A percentile compares a stretch with the other conserved stretches of the same genome.
Conservation (phyloP, 2,888 invertebrate species). For the Encarsia formosa region DNA sequence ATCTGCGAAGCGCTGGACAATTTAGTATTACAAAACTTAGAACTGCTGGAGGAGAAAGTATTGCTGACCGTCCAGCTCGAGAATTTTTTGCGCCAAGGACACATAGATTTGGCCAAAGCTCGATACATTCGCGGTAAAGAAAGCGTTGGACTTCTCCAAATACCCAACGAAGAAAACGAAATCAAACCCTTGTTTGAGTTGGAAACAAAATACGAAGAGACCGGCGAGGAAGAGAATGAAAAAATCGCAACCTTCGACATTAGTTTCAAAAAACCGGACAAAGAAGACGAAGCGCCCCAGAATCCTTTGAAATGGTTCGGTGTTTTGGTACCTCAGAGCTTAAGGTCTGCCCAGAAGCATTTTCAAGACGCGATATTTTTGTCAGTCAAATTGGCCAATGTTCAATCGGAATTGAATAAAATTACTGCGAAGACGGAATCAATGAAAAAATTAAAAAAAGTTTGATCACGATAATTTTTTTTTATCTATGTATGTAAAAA, state of each 20-base stretch:
- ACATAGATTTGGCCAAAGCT: slow-evolving; percentile 70
- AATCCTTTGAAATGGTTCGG: slow-evolving; percentile 87
- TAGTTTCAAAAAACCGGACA: slow-evolving; percentile 32
- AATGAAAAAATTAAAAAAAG: slow-evolving; percentile 8
- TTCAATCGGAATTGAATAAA: slow-evolving; percentile 60
- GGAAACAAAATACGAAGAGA: slow-evolving; percentile 36
- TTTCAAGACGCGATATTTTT: slow-evolving; percentile 69
- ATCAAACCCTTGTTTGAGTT: slow-evolving; percentile 44
- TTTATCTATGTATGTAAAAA: too few relatives aligned
- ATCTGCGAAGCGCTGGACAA: slow-evolving; percentile 64
- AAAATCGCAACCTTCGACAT: slow-evolving; percentile 41
- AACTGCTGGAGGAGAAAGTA: slow-evolving; percentile 72
- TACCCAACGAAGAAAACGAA: slow-evolving; percentile 60
- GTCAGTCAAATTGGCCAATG: slow-evolving; percentile 65
- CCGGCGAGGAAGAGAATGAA: slow-evolving; percentile 29
- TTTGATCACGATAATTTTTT: too few relatives aligned
- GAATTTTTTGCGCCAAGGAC: slow-evolving; percentile 64
- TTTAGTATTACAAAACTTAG: slow-evolving; percentile 64
- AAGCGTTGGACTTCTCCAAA: slow-evolving; percentile 65
- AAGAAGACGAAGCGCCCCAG: slow-evolving; percentile 45
- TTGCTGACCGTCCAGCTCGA: slow-evolving; percentile 66
- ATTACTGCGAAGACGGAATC: slow-evolving; percentile 26
- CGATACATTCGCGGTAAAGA: slow-evolving; percentile 76
- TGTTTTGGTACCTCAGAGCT: slow-evolving; percentile 73
- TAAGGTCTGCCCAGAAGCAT: slow-evolving; percentile 69